Evolutionary conservation across 2,797 vertebrate species (phyloP), one percentile per base, ranked within the genome.

Genomic region (Chelon auratus): DNA sequence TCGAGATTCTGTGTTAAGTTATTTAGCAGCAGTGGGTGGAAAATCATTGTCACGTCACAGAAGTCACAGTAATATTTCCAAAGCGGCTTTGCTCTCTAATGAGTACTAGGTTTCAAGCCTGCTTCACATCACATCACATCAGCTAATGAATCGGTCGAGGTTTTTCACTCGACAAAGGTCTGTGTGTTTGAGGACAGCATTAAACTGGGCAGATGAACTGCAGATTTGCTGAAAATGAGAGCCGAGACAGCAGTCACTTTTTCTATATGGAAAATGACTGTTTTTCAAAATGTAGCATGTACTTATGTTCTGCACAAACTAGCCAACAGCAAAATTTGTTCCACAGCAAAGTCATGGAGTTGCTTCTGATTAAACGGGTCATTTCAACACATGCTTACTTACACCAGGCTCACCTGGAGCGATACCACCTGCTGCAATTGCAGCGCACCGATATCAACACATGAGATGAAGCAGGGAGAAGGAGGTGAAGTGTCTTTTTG

Each of bases 341-440:
- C 33, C 3, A 3, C 53, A 62, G 20, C 5, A 36, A 45, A 66
- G n/a, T 52, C 5, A 33, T 15, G 12, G 17, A 51, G 62, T 52
- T 42, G 43, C 54, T 67, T 37, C 58, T 68, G 42, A 68, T 81
- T 33, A 84, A 79, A 56, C 45, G 64, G 62, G 75, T 75, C 58
- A 63, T 68, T 5, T 17, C 4, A 7, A 30, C 64, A 75, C 51
- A 53, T 68, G 74, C 62, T 66, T 62, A 4, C 57, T 54, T 67
- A 72, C n/a, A 62, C n/a, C 70, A 58, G 75, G 64, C 26, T 5
- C 4, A 82, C 77, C 75, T 72, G 77, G 36, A 84, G 78, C 50
- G 1, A 48, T 55, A 76, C 68, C 83, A 85, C 73, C 80, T 83
- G 81, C 50, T 84, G 62, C 69, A 50, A 14, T 53, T 69, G 26